Base-by-base conservation (phyloP, 2,113 vertebrate genomes). In the Mirounga angustirostris region DNA sequence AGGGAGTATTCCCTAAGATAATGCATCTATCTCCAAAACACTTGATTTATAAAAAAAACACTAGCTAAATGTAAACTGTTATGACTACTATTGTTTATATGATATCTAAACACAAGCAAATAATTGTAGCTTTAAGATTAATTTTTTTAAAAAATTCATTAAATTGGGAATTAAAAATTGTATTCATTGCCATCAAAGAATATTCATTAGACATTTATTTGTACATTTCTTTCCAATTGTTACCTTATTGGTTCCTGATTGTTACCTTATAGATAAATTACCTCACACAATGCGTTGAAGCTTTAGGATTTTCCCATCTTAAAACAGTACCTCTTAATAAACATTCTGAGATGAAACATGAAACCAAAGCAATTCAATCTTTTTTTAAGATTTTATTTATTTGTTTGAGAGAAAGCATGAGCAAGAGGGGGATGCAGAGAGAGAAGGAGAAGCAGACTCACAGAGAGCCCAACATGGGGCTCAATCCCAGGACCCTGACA, bases 241-340 rank as follows among this genome's bases (percentile, higher is more conserved):
- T 71, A 95, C 95, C 91, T 94, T 91, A 22, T 81, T 43, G 40
- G 40, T 43, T 5, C 40, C 40, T 43, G 43, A 43, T 76, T 93
- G 52, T 97, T 71, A 95, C 95, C 91, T 94, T 91, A 22, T 81
- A 94, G 36, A 58, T 93, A 97, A 94, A 95, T 98, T 94, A 93
- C 71, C 33, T 96, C 94, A 74, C 28, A 52, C 79, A 87, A 89
- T 40, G 52, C 71, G 69, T 26, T 93, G 80, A 98, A 84, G 76
- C 85, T 90, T 95, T 87, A 88, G 89, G 43, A 96, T 73, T 79
- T 81, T 69, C 92, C 63, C 12, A 56, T 36, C 80, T 71, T 97
- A 69, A 97, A 93, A 92, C 46, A 74, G 59, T 61, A 67, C 59
- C 73, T 97, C 59, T 90, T 95, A 91, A 95, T 83, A 94, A 97